Evolutionary conservation across 2,888 invertebrate genomes (phyloP), one percentile per base, ranked within the genome.

Genomic region (Hyposoter dolosus): DNA sequence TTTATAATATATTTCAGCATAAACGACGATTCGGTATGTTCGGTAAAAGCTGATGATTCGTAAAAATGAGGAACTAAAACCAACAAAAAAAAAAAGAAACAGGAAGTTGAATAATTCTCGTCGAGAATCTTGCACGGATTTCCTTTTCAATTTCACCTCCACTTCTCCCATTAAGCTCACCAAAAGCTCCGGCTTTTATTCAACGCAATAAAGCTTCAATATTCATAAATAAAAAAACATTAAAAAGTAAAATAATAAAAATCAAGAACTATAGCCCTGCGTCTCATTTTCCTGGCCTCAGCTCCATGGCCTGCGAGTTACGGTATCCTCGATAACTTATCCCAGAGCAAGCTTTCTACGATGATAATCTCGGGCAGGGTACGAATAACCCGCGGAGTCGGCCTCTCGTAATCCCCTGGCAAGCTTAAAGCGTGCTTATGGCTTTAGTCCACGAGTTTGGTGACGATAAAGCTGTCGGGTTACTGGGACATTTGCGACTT

Each of bases 401-500:
- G 88, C 88, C 86, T 88, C 85, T 83, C 86, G 88, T 90, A 91
- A 91, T 91, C 89, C 80, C 89, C 86, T 77, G 81, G 88, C 76
- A 88, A 89, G 89, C 90, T 91, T 90, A 90, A 88, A 88, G 87
- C 81, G 80, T 86, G 88, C 89, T 90, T 89, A 88, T 82, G 85
- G 78, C 82, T 77, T 77, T 79, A 82, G 66, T 76, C 85, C 76
- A 77, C 87, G 89, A 90, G 88, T 91, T 90, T 90, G 89, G 87
- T 78, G 88, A 85, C 87, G 87, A 87, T 88, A 87, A 89, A 87
- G 85, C 84, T 83, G 83, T 86, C 87, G 88, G 88, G 88, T 89
- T 89, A 88, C 86, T 87, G 87, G 88, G 82, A 71, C 87, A 86
- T 87, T 88, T 78, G 76, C 71, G 68, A 72, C 81, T 83, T 71